Conservation (phyloP, 2,113 vertebrate species). For the Odocoileus virginianus region DNA sequence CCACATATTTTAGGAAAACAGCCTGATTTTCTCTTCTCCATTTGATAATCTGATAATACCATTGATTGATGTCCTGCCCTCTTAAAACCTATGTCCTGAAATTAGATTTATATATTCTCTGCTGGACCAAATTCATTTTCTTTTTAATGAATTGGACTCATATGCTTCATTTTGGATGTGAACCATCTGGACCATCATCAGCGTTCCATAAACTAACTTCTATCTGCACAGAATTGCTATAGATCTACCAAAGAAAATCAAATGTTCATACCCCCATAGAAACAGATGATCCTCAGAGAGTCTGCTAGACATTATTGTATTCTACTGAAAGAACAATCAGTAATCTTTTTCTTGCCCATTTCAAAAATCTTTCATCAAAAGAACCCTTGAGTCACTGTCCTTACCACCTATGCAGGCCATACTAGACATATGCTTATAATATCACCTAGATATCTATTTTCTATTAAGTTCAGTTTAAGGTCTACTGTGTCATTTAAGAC, state of each 20-base stretch:
- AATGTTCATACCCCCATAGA: background rate
- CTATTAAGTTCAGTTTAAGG: background rate
- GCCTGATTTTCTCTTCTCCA: background rate
- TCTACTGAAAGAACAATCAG: background rate
- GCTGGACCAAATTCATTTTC: background rate
- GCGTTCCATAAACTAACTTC: background rate
- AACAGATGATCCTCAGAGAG: background rate
- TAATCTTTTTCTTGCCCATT: background rate
- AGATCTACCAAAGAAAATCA: background rate
- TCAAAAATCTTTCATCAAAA: background rate
- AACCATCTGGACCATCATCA: background rate
- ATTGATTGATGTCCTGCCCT: background rate
- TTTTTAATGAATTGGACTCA: background rate
- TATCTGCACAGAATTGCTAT: background rate
- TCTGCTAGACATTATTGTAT: background rate
- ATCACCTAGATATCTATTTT: background rate
- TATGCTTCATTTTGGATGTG: background rate
- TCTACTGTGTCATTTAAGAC: background rate
- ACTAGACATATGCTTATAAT: background rate
- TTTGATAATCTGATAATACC: background rate
- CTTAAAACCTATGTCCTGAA: background rate
- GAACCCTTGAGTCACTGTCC: background rate
- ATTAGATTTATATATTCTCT: background rate
- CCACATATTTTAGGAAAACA: background rate
- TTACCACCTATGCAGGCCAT: background rate